phyloP scores from a whole-genome alignment of 2,113 vertebrate species.

The Cryptotis parvus region DNA sequence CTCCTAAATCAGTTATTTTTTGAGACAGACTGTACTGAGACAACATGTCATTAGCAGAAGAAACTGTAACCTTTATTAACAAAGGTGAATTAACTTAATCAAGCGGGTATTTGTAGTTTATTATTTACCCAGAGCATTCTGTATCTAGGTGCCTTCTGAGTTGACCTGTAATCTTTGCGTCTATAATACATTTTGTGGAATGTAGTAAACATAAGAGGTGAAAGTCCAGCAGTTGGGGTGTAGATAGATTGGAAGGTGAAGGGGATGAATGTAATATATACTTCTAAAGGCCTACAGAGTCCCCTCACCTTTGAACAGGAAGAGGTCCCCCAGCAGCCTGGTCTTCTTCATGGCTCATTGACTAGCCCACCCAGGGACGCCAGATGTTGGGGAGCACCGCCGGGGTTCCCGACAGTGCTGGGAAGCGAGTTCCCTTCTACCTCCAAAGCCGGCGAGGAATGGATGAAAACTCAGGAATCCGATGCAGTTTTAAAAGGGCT shows the following conservation, averaged over 20 bases:
- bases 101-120: slow-evolving; percentile 66
- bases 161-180: slow-evolving; percentile 17
- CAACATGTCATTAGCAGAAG: slow-evolving; percentile 70
- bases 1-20: slow-evolving; percentile 71
- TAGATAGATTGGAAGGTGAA: background rate
- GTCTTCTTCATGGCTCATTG: background rate
- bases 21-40: slow-evolving; percentile 70
- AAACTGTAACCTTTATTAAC: slow-evolving; percentile 78
- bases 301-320: background rate
- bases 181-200: too few species aligned
- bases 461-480: too few species aligned
- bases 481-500: too few species aligned
- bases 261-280: background rate
- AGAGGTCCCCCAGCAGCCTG: background rate
- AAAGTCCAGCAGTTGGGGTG: background rate
- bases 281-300: too few species aligned
- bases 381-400: too few species aligned
- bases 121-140: slow-evolving; percentile 39
- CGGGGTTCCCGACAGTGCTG: too few species aligned
- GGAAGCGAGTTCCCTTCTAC: too few species aligned
- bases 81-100: slow-evolving; percentile 76
- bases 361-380: too few species aligned
- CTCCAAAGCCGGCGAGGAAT: too few species aligned
- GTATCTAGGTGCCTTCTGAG: slow-evolving; percentile 5
- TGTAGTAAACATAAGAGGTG: background rate